phyloP scores from a whole-genome alignment of 2,888 invertebrate genomes.

The Tenthredo amoena region DNA sequence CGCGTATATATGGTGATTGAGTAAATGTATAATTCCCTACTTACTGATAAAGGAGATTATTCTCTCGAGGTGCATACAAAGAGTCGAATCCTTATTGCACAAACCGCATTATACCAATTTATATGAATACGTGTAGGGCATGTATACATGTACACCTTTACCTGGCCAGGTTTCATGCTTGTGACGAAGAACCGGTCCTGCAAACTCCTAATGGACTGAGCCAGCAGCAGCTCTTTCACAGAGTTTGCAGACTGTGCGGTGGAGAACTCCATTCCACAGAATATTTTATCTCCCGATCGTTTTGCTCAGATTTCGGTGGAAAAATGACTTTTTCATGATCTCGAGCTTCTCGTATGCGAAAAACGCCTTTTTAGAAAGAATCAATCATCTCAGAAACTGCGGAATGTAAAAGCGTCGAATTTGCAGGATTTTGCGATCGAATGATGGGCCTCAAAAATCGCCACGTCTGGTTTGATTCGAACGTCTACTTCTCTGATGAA shows the following conservation, averaged over 20 bases:
- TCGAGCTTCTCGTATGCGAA: too few species aligned
- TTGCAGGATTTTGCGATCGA: background rate
- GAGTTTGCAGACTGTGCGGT: background rate
- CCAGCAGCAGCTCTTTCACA: slow-evolving; percentile 12
- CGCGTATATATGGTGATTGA: background rate
- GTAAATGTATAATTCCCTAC: slow-evolving; percentile 16
- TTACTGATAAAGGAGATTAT: slow-evolving; percentile 8
- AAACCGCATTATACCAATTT: background rate
- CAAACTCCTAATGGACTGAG: background rate
- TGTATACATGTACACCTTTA: background rate
- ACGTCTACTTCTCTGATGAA: too few species aligned
- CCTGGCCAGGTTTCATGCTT: background rate
- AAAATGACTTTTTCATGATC: too few species aligned
- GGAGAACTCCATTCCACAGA: background rate
- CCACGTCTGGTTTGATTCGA: too few species aligned
- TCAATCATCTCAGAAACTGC: too few species aligned
- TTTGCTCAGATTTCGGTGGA: background rate
- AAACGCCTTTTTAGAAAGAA: too few species aligned
- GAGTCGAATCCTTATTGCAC: background rate
- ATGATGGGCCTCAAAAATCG: too few species aligned
- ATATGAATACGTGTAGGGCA: background rate
- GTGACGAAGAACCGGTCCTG: slow-evolving; percentile 17
- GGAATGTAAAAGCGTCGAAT: too few species aligned
- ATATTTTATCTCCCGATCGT: background rate
- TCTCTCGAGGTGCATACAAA: background rate